Base-by-base conservation (phyloP, 2,113 vertebrate species). In the Canis aureus region DNA sequence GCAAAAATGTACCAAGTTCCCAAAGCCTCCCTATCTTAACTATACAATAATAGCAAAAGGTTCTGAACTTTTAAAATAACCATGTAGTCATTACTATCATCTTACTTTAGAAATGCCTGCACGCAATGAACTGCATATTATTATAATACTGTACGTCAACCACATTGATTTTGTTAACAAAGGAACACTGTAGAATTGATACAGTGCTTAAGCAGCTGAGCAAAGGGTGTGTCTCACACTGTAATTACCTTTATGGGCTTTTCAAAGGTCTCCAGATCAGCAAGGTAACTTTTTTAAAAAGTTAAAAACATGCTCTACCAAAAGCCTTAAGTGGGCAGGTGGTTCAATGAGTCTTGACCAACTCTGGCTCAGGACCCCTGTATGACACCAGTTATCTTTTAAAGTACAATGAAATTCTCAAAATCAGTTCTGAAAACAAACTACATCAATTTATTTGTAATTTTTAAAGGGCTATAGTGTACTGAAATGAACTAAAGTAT, bases 171-270 rank as follows among this genome's bases (percentile, higher is more conserved):
- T 38, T 91, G 73, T 86, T 85, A 92, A 97, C 85, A 95, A 96
- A 96, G 62, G 66, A 80, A 91, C 23, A 29, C 57, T 88, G 93
- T 91, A 90, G 92, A 97, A 95, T 23, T 81, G 90, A 96, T 88
- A 87, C 32, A 43, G 86, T 62, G 29, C 73, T 89, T 97, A 66
- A 86, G 76, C 12, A 84, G 55, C 53, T 94, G 59, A 59, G 67
- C 59, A 86, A 87, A 89, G 74, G 96, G 64, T 89, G 64, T 88
- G 82, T 94, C 97, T 90, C 69, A 69, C 94, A 55, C 55, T 94
- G 0, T 92, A 96, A 84, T 96, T 85, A 89, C 91, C 74, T 97
- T 95, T 73, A 94, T 53, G 27, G 67, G 92, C 90, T 95, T 95
- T 64, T 87, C 94, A 97, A 86, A 95, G 84, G 86, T 95, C 88